Evolutionary conservation across 2,888 invertebrate genomes (phyloP).

Genomic region (Cataglyphis altisquamis): DNA sequence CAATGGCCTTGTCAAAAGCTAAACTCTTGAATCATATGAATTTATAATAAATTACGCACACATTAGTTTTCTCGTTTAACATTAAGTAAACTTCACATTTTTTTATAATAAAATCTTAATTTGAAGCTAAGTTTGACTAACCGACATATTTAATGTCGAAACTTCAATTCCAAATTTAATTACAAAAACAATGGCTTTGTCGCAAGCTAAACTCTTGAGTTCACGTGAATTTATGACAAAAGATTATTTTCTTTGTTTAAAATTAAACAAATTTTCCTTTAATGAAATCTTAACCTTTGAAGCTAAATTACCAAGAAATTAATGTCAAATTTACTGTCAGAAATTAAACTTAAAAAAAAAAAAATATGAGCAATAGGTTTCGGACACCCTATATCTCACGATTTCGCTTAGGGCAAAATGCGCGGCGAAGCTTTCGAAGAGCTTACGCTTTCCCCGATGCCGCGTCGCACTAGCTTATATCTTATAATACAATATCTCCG

Average conservation of each 20-base stretch:
- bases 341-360: neutral
- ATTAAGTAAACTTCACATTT: neutral
- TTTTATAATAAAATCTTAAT: constrained; percentile 12
- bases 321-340: neutral
- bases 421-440: constrained; percentile 7
- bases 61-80: neutral
- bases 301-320: neutral
- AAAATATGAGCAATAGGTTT: neutral
- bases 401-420: neutral
- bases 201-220: neutral
- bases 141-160: neutral
- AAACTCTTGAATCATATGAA: neutral
- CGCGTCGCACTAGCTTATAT: constrained; percentile 30
- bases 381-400: neutral
- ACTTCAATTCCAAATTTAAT: neutral
- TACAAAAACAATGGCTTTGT: neutral
- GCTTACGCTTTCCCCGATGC: neutral
- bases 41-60: neutral
- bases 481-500: constrained; percentile 38
- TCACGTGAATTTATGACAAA: neutral
- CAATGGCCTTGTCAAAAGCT: neutral
- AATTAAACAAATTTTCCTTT: neutral
- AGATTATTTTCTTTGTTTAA: constrained; percentile 23
- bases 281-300: neutral
- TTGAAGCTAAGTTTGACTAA: neutral